phyloP scores from a whole-genome alignment of 2,888 invertebrate genomes.

The Agonopterix alstromeriana region DNA sequence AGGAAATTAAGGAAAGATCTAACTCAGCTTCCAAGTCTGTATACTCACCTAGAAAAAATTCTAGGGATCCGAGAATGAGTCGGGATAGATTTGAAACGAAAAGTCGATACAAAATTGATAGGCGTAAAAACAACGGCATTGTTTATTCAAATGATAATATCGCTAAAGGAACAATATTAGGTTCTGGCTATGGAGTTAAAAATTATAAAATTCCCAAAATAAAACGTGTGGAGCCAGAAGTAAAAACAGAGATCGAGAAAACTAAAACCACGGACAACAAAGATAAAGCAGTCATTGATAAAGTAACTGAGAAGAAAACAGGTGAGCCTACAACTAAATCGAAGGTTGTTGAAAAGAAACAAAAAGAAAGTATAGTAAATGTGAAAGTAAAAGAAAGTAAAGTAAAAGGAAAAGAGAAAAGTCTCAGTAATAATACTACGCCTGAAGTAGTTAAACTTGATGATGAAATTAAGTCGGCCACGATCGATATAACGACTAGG shows the following conservation, averaged over 20 bases:
- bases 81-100: slow-evolving; percentile 18
- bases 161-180: slow-evolving; percentile 52
- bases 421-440: background rate
- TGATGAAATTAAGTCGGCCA: slow-evolving; percentile 3
- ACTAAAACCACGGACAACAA: background rate
- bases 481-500: slow-evolving; percentile 13
- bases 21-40: slow-evolving; percentile 15
- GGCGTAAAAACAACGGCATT: slow-evolving; percentile 39
- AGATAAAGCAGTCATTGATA: slow-evolving; percentile 7
- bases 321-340: slow-evolving; percentile 1
- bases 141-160: slow-evolving; percentile 63
- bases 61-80: slow-evolving; percentile 49
- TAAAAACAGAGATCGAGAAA: slow-evolving; percentile 7
- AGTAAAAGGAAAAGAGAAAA: slow-evolving; percentile 3
- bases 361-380: background rate
- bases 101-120: slow-evolving; percentile 19
- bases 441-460: background rate
- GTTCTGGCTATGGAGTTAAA: slow-evolving; percentile 57
- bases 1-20: slow-evolving; percentile 1
- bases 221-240: slow-evolving; percentile 36
- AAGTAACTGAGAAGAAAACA: slow-evolving; percentile 1
- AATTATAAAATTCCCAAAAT: slow-evolving; percentile 72
- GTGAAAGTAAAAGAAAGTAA: slow-evolving; percentile 3
- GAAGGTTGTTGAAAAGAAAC: slow-evolving; percentile 7
- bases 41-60: slow-evolving; percentile 44